Evolutionary conservation across 53 echinoderm and acorn worm genomes (phyloP).

Genomic region (Glandiceps talaboti): DNA sequence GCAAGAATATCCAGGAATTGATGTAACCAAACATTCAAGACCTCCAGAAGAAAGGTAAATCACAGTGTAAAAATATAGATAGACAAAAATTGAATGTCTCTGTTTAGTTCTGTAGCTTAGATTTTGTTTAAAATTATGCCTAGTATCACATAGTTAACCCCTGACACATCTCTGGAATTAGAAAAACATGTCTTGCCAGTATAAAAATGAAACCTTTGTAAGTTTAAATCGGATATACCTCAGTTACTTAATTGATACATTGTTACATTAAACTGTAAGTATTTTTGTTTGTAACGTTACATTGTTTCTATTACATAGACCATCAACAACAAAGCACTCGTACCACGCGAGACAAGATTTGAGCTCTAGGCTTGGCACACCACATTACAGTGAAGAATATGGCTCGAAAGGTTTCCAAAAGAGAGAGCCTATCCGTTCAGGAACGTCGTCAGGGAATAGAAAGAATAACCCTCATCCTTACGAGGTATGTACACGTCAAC

Average conservation of each 20-base stretch:
- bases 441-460: conserved; percentile 67
- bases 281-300: too few relatives aligned
- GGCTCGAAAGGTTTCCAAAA: conserved; percentile 51
- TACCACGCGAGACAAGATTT: conserved; percentile 37
- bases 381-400: conserved; percentile 49
- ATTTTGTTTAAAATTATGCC: too few relatives aligned
- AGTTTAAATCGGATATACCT: too few relatives aligned
- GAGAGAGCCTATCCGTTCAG: conserved; percentile 53
- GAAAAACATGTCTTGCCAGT: too few relatives aligned
- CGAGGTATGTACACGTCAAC: conserved; percentile 34
- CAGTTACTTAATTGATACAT: too few relatives aligned
- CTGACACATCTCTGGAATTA: too few relatives aligned
- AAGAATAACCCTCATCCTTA: conserved; percentile 93
- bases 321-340: conserved; percentile 48
- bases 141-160: too few relatives aligned
- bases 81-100: too few relatives aligned
- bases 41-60: neutral
- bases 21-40: neutral
- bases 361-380: conserved; percentile 40
- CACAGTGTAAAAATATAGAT: neutral
- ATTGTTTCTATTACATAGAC: too few relatives aligned
- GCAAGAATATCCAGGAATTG: neutral
- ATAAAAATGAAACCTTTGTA: too few relatives aligned
- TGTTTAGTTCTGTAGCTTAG: too few relatives aligned
- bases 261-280: too few relatives aligned